Conservation (phyloP, 1,140 invertebrate genomes). For the Manduca sexta region DNA sequence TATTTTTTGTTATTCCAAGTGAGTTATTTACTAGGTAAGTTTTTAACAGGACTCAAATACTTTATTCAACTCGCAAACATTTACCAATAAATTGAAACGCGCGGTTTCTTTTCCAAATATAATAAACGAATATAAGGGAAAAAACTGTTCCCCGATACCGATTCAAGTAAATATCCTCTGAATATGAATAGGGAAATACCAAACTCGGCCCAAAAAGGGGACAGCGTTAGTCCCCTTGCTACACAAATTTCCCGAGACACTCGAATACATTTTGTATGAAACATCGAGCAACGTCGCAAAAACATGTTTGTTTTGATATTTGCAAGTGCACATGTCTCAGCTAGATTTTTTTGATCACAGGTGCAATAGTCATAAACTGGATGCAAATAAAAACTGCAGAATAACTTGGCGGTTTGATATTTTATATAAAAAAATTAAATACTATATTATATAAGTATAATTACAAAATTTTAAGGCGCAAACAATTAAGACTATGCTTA, state of each 20-base stretch:
- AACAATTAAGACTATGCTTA: too few relatives aligned
- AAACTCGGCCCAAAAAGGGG: slow-evolving; percentile 33
- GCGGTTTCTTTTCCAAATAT: too few relatives aligned
- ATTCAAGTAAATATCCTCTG: slow-evolving; percentile 1
- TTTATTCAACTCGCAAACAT: too few relatives aligned
- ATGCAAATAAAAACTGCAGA: too few relatives aligned
- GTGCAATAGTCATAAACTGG: neutral
- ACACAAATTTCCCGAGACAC: slow-evolving; percentile 60
- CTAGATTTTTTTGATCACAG: neutral
- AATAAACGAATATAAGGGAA: slow-evolving; percentile 1
- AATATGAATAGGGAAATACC: slow-evolving; percentile 50
- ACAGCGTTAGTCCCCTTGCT: slow-evolving; percentile 39
- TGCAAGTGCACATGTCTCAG: neutral
- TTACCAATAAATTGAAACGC: too few relatives aligned
- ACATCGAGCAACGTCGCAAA: slow-evolving; percentile 19
- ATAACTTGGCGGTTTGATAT: too few relatives aligned
- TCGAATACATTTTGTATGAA: slow-evolving; percentile 62
- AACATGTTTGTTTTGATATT: slow-evolving; percentile 13
- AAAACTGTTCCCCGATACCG: neutral
- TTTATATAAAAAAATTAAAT: too few relatives aligned
- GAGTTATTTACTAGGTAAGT: too few relatives aligned
- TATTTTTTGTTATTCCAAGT: too few relatives aligned
- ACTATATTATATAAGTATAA: too few relatives aligned
- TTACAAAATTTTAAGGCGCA: too few relatives aligned
- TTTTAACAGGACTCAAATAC: too few relatives aligned